These are phyloP conservation scores for Sebastes hopkinsi DNA, from an alignment of 2,797 vertebrate species.

Conservation along the genomic window DNA sequence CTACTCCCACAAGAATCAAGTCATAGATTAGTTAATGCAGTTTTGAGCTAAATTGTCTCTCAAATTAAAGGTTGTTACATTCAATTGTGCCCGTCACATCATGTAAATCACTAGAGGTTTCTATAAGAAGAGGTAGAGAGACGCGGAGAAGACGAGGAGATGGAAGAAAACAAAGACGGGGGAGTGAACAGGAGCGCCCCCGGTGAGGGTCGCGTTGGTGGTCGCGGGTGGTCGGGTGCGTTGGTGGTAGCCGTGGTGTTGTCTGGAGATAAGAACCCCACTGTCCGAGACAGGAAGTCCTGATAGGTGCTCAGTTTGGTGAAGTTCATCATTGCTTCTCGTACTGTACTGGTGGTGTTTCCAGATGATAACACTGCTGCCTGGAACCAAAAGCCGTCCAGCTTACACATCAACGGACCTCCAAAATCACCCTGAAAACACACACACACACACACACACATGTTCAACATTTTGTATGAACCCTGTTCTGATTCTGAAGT, in stretches of 20 bases:
- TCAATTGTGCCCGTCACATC: neutral
- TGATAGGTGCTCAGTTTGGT: accelerated
- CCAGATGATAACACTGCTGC: conserved; percentile 9
- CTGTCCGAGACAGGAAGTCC: accelerated
- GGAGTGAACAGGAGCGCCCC: neutral
- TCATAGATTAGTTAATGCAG: neutral
- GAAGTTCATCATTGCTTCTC: accelerated
- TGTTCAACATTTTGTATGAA: neutral
- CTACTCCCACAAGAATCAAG: neutral
- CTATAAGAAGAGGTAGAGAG: neutral
- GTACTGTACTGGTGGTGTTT: neutral
- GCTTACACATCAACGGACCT: conserved; percentile 37
- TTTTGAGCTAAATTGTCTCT: neutral
- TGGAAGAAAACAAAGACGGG: neutral
- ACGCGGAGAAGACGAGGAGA: neutral
- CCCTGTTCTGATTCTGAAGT: neutral
- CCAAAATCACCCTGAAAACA: conserved; percentile 47
- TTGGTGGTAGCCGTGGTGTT: neutral
- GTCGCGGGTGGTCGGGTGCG: neutral
- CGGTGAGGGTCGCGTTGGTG: neutral
- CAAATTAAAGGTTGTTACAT: neutral
- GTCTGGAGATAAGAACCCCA: conserved; percentile 18
- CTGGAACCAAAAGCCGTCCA: conserved; percentile 29
- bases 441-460: neutral
- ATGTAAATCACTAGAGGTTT: neutral